Evolutionary conservation across 1,140 invertebrate genomes (phyloP).

Genomic region (Sarcophaga bullata): DNA sequence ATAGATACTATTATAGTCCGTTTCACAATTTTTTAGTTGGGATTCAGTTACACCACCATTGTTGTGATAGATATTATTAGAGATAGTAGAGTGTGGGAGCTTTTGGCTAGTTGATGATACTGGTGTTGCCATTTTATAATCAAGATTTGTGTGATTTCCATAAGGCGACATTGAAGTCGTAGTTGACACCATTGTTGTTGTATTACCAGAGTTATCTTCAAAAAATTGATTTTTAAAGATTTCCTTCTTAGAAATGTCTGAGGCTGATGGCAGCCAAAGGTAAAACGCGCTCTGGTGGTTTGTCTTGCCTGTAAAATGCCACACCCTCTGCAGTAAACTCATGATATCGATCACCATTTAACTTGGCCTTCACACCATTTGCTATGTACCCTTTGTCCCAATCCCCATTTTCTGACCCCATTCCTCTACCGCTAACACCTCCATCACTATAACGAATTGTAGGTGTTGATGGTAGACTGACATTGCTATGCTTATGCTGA

Average conservation of each 20-base stretch:
- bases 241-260: background rate
- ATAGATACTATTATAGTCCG: background rate
- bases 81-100: conserved; percentile 1
- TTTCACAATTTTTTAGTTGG: background rate
- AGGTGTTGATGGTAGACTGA: conserved; percentile 54
- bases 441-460: conserved; percentile 52
- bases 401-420: background rate
- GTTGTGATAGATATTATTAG: background rate
- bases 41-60: background rate
- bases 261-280: conserved; percentile 16
- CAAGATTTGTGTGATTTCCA: background rate
- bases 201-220: background rate
- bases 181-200: background rate
- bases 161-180: conserved; percentile 18
- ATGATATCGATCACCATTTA: background rate
- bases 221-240: conserved; percentile 3
- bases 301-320: background rate
- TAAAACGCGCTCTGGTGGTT: conserved; percentile 31
- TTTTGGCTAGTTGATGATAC: background rate
- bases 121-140: background rate
- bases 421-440: conserved; percentile 45
- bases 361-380: background rate
- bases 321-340: background rate
- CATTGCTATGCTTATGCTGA: conserved; percentile 45
- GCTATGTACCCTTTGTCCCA: background rate